Base-by-base conservation (phyloP, 1,140 invertebrate genomes). In the Cotesia typhae region DNA sequence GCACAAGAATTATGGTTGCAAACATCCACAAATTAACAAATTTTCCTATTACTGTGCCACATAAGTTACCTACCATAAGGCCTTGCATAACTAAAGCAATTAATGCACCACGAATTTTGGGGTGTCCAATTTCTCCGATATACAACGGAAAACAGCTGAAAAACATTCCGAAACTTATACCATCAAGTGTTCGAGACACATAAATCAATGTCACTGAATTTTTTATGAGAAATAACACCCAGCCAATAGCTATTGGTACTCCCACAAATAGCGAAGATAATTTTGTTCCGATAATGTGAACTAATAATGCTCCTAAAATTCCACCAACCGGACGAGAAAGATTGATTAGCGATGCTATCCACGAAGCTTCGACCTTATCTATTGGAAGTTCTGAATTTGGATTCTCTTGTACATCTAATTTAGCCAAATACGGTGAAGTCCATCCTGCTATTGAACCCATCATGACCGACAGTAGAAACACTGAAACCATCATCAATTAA, bases 71-170 rank as follows among this genome's bases (percentile, higher is more conserved):
- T 12, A 92, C 52, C 0, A 81, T 79, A 4, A 78, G 6, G 3
- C 79, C 78, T 6, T 79, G 78, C 14, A 74, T 52, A 61, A 91
- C 89, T 4, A 90, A 84, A 10, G 90, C 88, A 0, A 91, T 89
- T 81, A 92, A 87, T 4, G 90, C 87, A 0, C 93, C 94, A 7
- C 94, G 85, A 1, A 92, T 89, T 59, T 89, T 86, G 76, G 90
- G 83, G 47, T 90, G 85, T 71, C 92, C 85, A 74, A 93, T 88
- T 86, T 92, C 90, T 63, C 90, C 89, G 38, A 93, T 82, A 77
- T 91, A 92, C 80, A 92, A 89, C 0, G 91, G 90, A n/a, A 90
- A 89, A 5, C 88, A 87, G 7, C 90, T 90, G 71, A 91, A 92
- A 2, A 91, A 87, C 51, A 91, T 90, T 9, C 91, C 91, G 71